A percentile compares a stretch with the other conserved stretches of the same genome.
Conservation (phyloP, 1,140 invertebrate genomes). For the Cheumatopsyche charites region DNA sequence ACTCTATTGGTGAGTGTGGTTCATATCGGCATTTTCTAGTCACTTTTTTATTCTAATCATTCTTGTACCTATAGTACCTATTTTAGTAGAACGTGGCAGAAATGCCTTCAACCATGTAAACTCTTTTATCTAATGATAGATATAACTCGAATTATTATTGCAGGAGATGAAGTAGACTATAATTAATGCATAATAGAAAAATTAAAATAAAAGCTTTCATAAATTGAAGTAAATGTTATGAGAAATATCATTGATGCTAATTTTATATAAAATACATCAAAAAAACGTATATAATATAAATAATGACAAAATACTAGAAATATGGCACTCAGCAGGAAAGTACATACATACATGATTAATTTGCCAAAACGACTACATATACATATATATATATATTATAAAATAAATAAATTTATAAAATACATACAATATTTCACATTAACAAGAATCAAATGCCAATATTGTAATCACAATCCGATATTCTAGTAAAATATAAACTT, state of each 20-base stretch:
- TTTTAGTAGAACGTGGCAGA: conserved; percentile 40
- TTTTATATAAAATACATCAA: conserved; percentile 48
- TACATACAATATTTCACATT: no score
- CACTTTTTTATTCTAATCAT: conserved; percentile 41
- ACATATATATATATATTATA: conserved; percentile 42
- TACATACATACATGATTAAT: conserved; percentile 1
- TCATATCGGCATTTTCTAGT: neutral
- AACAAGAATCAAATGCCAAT: conserved; percentile 39
- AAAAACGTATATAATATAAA: conserved; percentile 46
- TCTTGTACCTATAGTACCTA: conserved; percentile 48
- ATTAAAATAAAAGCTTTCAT: conserved; percentile 48
- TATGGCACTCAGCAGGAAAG: conserved; percentile 23
- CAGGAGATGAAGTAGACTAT: conserved; percentile 48
- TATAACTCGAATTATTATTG: conserved; percentile 59
- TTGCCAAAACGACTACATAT: conserved; percentile 9
- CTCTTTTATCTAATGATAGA: conserved; percentile 49
- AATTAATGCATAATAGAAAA: conserved; percentile 50
- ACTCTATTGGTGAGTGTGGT: conserved; percentile 31
- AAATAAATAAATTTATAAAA: conserved; percentile 38
- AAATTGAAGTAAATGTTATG: conserved; percentile 49
- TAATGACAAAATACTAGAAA: conserved; percentile 35
- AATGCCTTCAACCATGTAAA: conserved; percentile 42
- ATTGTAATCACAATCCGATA: conserved; percentile 42
- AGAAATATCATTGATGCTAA: conserved; percentile 50
- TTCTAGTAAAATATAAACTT: conserved; percentile 43